These are phyloP conservation scores for Chouioia cunea DNA, from an alignment of 2,888 invertebrate species.

Conservation along the genomic window DNA sequence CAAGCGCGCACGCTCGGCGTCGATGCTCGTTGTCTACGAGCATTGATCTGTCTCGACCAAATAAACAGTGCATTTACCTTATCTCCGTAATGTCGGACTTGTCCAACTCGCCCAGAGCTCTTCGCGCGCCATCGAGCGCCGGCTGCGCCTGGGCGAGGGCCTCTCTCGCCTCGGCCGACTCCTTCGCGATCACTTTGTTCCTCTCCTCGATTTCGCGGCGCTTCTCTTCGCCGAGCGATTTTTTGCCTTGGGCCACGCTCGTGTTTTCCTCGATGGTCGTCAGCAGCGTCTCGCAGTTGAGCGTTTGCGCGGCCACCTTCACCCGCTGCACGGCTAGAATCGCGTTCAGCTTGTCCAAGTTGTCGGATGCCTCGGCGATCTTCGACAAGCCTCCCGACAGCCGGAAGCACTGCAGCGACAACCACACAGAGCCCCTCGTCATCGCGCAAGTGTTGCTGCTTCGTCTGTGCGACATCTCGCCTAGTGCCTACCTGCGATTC, in stretches of 20 bases:
- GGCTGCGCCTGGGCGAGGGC: slow-evolving; percentile 86
- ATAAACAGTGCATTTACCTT: slow-evolving; percentile 61
- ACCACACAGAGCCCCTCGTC: too few species aligned
- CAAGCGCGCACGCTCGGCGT: too few species aligned
- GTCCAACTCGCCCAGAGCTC: slow-evolving; percentile 85
- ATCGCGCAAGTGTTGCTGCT: too few species aligned
- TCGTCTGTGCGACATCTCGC: too few species aligned
- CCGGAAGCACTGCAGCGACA: slow-evolving; percentile 60
- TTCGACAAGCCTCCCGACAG: slow-evolving; percentile 73
- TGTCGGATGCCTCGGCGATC: slow-evolving; percentile 88
- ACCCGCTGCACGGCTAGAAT: slow-evolving; percentile 86
- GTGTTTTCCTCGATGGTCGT: slow-evolving; percentile 82
- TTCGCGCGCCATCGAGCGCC: slow-evolving; percentile 83
- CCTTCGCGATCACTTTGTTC: slow-evolving; percentile 81
- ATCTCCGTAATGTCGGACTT: slow-evolving; percentile 94
- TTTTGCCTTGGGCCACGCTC: slow-evolving; percentile 80
- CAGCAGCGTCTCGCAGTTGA: slow-evolving; percentile 83
- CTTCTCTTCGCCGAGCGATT: slow-evolving; percentile 83
- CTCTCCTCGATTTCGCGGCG: slow-evolving; percentile 87
- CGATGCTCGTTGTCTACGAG: too few species aligned
- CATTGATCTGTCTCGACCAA: too few species aligned
- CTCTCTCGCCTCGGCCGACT: slow-evolving; percentile 87
- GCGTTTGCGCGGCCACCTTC: slow-evolving; percentile 85
- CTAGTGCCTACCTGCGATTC: slow-evolving; percentile 62
- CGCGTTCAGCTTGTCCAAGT: slow-evolving; percentile 83